Evolutionary conservation across 2,113 vertebrate genomes (phyloP).

Genomic region (Neolamprologus sp.): DNA sequence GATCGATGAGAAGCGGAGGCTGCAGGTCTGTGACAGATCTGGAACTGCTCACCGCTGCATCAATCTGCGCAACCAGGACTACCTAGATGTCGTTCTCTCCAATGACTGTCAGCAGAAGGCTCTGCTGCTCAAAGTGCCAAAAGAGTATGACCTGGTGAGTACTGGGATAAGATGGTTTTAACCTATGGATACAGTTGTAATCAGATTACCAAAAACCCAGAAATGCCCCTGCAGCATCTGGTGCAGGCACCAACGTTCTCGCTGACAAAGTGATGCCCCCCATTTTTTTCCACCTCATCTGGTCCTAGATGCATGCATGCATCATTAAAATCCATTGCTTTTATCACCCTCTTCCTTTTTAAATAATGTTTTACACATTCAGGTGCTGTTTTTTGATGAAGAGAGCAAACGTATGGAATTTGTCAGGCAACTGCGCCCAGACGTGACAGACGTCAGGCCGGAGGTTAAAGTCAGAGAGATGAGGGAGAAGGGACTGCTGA

Average conservation of each 20-base stretch:
- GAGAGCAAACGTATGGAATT: slow-evolving; percentile 75
- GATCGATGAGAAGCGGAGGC: slow-evolving; percentile 57
- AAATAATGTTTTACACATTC: neutral
- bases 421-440: slow-evolving; percentile 55
- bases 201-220: neutral
- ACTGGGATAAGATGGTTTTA: neutral
- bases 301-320: neutral
- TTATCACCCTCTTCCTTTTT: neutral
- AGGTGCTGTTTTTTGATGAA: slow-evolving; percentile 86
- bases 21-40: slow-evolving; percentile 76
- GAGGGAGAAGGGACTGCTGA: slow-evolving; percentile 77
- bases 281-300: neutral
- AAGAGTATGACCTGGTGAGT: slow-evolving; percentile 91
- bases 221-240: neutral
- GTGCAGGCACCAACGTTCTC: neutral
- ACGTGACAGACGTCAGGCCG: slow-evolving; percentile 29
- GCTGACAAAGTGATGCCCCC: neutral
- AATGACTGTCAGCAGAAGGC: slow-evolving; percentile 67
- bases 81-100: slow-evolving; percentile 76
- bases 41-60: slow-evolving; percentile 71
- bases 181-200: neutral
- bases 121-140: slow-evolving; percentile 86
- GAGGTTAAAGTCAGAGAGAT: slow-evolving; percentile 64
- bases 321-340: neutral
- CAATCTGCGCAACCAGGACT: slow-evolving; percentile 62